These are phyloP conservation scores for Lineus longissimus DNA, from an alignment of 1,140 invertebrate genomes.

Conservation along the genomic window DNA sequence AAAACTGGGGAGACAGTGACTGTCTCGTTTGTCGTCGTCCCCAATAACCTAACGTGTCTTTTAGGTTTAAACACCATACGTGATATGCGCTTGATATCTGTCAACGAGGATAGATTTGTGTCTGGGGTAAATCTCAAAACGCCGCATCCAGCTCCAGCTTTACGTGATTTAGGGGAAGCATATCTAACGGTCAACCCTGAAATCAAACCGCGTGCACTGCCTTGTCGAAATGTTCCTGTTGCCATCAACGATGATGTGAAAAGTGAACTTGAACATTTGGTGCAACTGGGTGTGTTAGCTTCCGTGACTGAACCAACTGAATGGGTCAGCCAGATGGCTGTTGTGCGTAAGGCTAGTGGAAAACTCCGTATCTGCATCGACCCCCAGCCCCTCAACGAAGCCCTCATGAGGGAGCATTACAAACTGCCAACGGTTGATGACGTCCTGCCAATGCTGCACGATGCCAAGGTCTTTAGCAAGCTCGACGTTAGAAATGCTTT, in stretches of 20 bases:
- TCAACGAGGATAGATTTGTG: neutral
- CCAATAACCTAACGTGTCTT: neutral
- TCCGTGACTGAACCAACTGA: conserved; percentile 21
- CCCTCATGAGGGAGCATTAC: conserved; percentile 13
- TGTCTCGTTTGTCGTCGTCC: neutral
- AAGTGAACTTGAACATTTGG: neutral
- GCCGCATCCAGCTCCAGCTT: neutral
- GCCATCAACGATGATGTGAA: conserved; percentile 1
- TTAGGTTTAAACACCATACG: neutral
- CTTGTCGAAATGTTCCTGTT: conserved; percentile 1
- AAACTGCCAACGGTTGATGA: conserved; percentile 24
- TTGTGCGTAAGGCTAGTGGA: conserved; percentile 22
- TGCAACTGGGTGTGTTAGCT: conserved; percentile 14
- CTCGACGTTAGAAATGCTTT: conserved; percentile 27
- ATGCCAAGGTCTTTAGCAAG: conserved; percentile 27
- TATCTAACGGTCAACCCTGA: neutral
- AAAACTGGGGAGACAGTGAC: neutral
- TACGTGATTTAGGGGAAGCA: conserved; percentile 7
- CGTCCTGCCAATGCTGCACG: conserved; percentile 22
- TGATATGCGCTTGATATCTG: conserved; percentile 1
- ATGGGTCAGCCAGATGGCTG: conserved; percentile 22
- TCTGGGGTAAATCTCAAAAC: neutral
- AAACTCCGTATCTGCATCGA: conserved; percentile 27
- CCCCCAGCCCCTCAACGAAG: conserved; percentile 22
- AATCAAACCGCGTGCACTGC: neutral